Conservation (phyloP, 2,797 vertebrate species). For the Sebastolobus alascanus region DNA sequence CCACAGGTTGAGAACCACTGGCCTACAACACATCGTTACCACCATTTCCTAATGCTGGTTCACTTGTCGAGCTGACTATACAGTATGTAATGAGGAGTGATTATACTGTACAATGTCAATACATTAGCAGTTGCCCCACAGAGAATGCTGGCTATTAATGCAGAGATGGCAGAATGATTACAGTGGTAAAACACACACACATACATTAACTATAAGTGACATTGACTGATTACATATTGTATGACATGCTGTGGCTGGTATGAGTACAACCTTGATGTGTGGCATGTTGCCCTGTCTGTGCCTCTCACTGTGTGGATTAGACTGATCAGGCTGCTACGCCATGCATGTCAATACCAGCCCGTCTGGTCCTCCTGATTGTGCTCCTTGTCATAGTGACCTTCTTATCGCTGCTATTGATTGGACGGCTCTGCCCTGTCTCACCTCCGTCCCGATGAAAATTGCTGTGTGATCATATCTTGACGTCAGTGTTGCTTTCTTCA, state of each 20-base stretch:
- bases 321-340: slow-evolving; percentile 37
- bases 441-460: slow-evolving; percentile 27
- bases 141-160: background rate
- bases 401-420: slow-evolving; percentile 53
- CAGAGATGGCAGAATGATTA: background rate
- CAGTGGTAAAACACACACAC: background rate
- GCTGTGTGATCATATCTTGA: background rate
- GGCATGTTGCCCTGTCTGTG: slow-evolving; percentile 21
- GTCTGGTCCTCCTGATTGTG: slow-evolving; percentile 59
- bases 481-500: background rate
- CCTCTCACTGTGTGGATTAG: slow-evolving; percentile 27
- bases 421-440: slow-evolving; percentile 31
- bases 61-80: background rate
- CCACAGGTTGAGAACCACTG: background rate
- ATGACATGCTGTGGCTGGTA: background rate
- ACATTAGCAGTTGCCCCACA: background rate
- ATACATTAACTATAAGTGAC: background rate
- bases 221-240: slow-evolving; percentile 19
- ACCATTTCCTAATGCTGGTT: background rate
- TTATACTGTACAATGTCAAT: background rate
- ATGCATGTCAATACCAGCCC: slow-evolving; percentile 62
- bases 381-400: slow-evolving; percentile 52
- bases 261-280: slow-evolving; percentile 40
- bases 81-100: background rate
- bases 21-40: background rate